Conservation (phyloP, 2,797 vertebrate genomes). For the Microctenopoma stevenorrisi region DNA sequence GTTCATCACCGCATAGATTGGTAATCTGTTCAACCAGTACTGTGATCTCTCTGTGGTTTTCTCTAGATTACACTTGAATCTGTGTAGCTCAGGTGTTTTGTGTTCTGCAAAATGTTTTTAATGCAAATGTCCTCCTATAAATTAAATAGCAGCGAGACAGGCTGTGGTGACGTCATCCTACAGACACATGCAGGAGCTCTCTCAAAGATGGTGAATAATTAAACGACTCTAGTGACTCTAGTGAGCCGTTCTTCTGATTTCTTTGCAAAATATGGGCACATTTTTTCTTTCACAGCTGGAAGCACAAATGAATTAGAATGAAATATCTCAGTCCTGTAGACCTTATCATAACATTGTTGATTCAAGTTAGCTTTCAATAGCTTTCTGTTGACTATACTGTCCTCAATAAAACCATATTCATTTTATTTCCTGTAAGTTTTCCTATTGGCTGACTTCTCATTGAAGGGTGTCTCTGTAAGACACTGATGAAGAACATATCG, state of each 20-base stretch:
- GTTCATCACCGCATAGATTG: too few species aligned
- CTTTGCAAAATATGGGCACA: neutral
- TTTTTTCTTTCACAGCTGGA: neutral
- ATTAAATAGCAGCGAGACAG: neutral
- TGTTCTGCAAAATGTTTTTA: too few species aligned
- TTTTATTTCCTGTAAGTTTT: neutral
- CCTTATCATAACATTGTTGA: neutral
- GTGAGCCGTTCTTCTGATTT: neutral
- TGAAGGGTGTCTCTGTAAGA: neutral
- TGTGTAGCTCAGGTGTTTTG: too few species aligned
- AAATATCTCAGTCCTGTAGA: neutral
- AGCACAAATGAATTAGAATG: neutral
- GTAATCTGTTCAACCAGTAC: too few species aligned
- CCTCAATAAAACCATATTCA: neutral
- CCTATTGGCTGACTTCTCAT: neutral
- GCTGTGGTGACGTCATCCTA: neutral
- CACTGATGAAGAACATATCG: neutral
- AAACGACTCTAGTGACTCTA: neutral
- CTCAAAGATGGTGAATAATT: constrained; percentile 1
- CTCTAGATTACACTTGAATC: too few species aligned
- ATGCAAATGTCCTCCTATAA: too few species aligned
- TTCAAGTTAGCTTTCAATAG: neutral
- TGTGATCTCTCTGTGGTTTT: too few species aligned
- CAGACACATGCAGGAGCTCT: constrained; percentile 1
- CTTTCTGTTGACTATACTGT: neutral